Conservation (phyloP, 2,888 invertebrate genomes). For the Amitus sp. region DNA sequence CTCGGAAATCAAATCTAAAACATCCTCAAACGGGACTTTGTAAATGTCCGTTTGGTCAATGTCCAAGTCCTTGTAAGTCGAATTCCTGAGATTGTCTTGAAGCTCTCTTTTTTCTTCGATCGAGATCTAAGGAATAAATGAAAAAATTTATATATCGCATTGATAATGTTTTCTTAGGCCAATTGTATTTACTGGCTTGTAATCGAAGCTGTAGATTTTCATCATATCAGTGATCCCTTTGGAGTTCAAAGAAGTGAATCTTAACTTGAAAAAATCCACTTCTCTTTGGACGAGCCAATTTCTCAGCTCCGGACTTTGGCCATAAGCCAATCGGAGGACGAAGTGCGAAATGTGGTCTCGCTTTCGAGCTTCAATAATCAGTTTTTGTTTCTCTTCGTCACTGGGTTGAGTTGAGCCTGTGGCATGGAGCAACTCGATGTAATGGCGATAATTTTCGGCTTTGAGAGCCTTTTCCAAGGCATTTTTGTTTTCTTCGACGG, state of each 20-base stretch:
- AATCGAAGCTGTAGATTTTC: slow-evolving; percentile 71
- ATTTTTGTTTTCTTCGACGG: slow-evolving; percentile 74
- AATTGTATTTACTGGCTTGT: slow-evolving; percentile 14
- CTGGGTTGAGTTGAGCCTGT: slow-evolving; percentile 67
- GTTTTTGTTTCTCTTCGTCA: slow-evolving; percentile 67
- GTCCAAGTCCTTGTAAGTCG: slow-evolving; percentile 68
- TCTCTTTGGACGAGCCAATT: slow-evolving; percentile 92
- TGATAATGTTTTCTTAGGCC: neutral
- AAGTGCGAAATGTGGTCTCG: slow-evolving; percentile 94
- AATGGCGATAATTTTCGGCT: slow-evolving; percentile 75
- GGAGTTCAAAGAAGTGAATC: slow-evolving; percentile 74
- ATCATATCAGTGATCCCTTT: slow-evolving; percentile 77
- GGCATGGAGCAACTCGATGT: slow-evolving; percentile 71
- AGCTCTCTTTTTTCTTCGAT: slow-evolving; percentile 75
- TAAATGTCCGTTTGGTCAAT: slow-evolving; percentile 77
- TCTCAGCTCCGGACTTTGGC: slow-evolving; percentile 84
- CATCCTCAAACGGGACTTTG: slow-evolving; percentile 88
- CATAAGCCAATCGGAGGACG: slow-evolving; percentile 90
- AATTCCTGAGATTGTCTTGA: slow-evolving; percentile 56
- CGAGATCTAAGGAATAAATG: slow-evolving; percentile 66
- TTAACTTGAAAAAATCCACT: slow-evolving; percentile 86
- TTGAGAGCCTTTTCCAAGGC: slow-evolving; percentile 74
- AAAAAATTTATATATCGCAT: neutral
- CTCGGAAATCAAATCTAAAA: slow-evolving; percentile 81
- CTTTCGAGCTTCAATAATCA: slow-evolving; percentile 71